These are phyloP conservation scores for Lateolabrax maculatus DNA, from an alignment of 2,797 vertebrate genomes.

Conservation along the genomic window DNA sequence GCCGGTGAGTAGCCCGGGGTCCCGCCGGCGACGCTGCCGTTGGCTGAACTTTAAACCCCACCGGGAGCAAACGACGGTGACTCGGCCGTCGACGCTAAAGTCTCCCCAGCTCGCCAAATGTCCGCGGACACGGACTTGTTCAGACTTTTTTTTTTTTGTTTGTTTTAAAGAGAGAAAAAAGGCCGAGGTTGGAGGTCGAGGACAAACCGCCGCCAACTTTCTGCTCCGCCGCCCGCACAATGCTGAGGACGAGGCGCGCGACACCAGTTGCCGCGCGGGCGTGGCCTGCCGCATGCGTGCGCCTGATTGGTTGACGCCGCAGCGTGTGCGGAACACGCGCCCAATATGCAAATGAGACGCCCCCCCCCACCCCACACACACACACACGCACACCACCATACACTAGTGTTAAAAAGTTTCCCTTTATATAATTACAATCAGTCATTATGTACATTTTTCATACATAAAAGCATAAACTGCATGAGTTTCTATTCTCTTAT, in stretches of 20 bases:
- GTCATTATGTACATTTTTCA: neutral
- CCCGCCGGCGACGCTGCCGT: slow-evolving; percentile 32
- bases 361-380: neutral
- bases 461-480: too few relatives aligned
- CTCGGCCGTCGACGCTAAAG: too few relatives aligned
- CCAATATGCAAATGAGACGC: slow-evolving; percentile 59
- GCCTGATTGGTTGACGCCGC: slow-evolving; percentile 71
- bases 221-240: slow-evolving; percentile 16
- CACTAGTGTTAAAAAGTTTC: neutral
- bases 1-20: too few relatives aligned
- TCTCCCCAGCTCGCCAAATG: too few relatives aligned
- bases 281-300: slow-evolving; percentile 36
- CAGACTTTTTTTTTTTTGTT: too few relatives aligned
- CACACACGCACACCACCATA: neutral
- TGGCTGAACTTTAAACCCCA: slow-evolving; percentile 73
- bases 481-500: too few relatives aligned
- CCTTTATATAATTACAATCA: neutral
- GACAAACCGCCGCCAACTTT: too few relatives aligned
- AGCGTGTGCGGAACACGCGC: slow-evolving; percentile 48
- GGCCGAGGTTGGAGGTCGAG: too few relatives aligned
- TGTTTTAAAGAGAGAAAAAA: too few relatives aligned
- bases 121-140: too few relatives aligned
- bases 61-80: slow-evolving; percentile 4
- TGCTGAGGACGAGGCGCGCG: slow-evolving; percentile 49
- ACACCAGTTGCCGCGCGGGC: slow-evolving; percentile 74